These are phyloP conservation scores for Salticus scenicus DNA, from an alignment of 2,888 invertebrate species.

Conservation along the genomic window DNA sequence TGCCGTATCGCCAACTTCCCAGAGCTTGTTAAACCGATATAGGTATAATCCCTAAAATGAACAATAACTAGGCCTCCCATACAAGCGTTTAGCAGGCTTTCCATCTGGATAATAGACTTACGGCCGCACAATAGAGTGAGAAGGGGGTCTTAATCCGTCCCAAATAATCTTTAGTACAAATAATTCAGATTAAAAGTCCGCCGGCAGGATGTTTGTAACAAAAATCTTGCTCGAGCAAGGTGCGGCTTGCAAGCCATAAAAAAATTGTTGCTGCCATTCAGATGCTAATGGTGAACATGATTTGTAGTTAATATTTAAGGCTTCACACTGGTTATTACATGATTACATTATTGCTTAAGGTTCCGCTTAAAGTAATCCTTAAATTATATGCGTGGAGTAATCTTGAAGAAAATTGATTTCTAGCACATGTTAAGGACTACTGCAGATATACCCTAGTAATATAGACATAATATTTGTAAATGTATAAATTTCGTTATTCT, in stretches of 20 bases:
- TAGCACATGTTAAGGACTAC: no score
- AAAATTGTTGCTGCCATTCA: background rate
- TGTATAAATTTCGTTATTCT: no score
- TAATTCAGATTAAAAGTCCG: background rate
- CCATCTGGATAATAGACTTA: conserved; percentile 42
- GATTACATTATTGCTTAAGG: background rate
- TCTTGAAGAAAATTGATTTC: no score
- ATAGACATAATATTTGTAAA: no score
- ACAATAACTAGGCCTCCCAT: conserved; percentile 27
- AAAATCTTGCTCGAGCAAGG: background rate
- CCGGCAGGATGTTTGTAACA: background rate
- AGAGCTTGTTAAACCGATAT: conserved; percentile 49
- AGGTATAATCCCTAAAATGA: conserved; percentile 25
- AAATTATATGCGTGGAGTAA: no score
- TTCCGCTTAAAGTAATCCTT: background rate
- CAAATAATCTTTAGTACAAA: conserved; percentile 8
- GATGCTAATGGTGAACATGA: background rate
- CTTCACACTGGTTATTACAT: background rate
- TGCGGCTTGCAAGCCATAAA: background rate
- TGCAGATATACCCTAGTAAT: no score
- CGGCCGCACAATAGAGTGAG: conserved; percentile 11
- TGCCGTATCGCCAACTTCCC: background rate
- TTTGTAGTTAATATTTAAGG: background rate
- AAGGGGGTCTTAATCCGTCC: conserved; percentile 31
- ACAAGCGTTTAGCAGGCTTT: conserved; percentile 47